These are phyloP conservation scores for Ammodytes dubius DNA, from an alignment of 2,113 vertebrate species.

Conservation along the genomic window DNA sequence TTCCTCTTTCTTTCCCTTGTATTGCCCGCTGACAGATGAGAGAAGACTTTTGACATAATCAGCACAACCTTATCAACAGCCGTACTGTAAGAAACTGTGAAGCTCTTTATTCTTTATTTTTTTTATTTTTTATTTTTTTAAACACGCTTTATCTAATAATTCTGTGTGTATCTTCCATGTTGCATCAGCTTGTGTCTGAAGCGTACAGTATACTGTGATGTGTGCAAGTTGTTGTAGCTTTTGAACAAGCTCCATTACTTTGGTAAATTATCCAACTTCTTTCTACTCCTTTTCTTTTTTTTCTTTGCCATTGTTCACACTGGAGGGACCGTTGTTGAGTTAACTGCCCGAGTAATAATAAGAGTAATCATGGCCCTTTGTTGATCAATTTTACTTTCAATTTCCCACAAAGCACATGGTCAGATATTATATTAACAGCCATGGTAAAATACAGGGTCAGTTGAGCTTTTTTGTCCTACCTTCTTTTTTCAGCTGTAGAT, in stretches of 20 bases:
- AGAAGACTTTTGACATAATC: constrained; percentile 75
- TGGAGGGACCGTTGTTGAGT: not conserved
- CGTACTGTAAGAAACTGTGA: constrained; percentile 40
- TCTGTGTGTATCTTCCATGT: constrained; percentile 38
- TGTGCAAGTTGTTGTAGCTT: constrained; percentile 8
- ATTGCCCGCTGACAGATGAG: constrained; percentile 44
- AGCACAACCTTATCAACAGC: constrained; percentile 66
- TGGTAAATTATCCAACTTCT: constrained; percentile 9
- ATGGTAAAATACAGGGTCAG: constrained; percentile 22
- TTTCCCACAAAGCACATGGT: constrained; percentile 42
- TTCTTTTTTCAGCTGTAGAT: constrained; percentile 3
- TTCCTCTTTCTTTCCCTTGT: constrained; percentile 19
- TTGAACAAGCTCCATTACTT: not conserved
- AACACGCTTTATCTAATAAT: constrained; percentile 30
- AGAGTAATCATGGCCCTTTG: constrained; percentile 18
- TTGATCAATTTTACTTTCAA: constrained; percentile 46
- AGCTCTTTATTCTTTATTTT: constrained; percentile 34
- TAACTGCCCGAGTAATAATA: constrained; percentile 18
- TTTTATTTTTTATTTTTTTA: constrained; percentile 36
- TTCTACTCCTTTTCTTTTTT: not conserved
- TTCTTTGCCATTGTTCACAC: not conserved
- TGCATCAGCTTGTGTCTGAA: constrained; percentile 58
- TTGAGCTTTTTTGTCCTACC: constrained; percentile 31
- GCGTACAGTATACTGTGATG: constrained; percentile 12
- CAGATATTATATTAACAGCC: constrained; percentile 43